These are phyloP conservation scores for Arctopsyche grandis DNA, from an alignment of 1,140 invertebrate species.

Conservation along the genomic window DNA sequence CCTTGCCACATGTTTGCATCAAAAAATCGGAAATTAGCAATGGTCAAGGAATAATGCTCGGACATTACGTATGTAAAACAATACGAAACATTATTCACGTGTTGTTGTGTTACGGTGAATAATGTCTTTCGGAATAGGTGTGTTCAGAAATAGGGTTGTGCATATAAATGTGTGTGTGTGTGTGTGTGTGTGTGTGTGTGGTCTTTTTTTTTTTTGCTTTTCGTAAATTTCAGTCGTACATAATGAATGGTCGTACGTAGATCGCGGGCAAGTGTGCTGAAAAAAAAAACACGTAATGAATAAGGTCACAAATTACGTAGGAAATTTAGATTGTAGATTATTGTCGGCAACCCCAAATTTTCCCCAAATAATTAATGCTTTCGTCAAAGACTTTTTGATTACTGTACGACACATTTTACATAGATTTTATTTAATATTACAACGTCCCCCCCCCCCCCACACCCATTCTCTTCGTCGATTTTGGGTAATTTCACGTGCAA, in stretches of 20 bases:
- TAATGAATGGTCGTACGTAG: conserved; percentile 27
- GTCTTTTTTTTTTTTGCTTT: background rate
- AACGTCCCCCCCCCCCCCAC: background rate
- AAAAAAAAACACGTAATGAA: conserved; percentile 23
- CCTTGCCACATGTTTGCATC: no score
- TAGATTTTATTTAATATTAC: conserved; percentile 36
- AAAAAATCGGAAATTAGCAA: no score
- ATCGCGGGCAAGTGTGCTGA: conserved; percentile 16
- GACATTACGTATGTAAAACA: conserved; percentile 25
- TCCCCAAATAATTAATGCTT: conserved; percentile 37
- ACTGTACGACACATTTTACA: conserved; percentile 28
- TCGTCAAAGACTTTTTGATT: conserved; percentile 39
- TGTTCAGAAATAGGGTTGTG: background rate
- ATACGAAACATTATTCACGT: conserved; percentile 13
- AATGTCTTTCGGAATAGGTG: conserved; percentile 11
- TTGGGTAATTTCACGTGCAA: conserved; percentile 1
- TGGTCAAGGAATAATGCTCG: no score
- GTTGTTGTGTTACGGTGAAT: conserved; percentile 8
- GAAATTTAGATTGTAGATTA: conserved; percentile 39
- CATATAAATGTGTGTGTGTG: no score
- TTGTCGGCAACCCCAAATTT: conserved; percentile 29
- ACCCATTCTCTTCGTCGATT: no score
- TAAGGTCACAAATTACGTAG: conserved; percentile 35
- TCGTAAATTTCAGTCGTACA: conserved; percentile 13
- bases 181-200: no score